Evolutionary conservation across 1,140 invertebrate species (phyloP).

Genomic region (Brachionus sp.): DNA sequence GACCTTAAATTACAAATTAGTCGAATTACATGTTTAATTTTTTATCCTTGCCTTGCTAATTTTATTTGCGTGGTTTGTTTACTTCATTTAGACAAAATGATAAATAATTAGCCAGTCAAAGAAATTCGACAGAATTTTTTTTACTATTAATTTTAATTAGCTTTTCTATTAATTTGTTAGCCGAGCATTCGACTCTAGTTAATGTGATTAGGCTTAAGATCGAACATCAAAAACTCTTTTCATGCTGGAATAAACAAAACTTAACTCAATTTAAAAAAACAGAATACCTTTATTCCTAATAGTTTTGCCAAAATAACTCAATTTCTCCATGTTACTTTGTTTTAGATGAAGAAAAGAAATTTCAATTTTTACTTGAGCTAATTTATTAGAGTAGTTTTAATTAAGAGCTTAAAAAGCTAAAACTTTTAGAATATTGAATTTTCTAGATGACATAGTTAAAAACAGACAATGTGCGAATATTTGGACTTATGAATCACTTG

Average conservation of each 20-base stretch:
- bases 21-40: not conserved
- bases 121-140: no score
- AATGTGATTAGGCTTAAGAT: not conserved
- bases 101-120: not conserved
- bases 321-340: not conserved
- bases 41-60: not conserved
- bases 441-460: not conserved
- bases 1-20: constrained; percentile 6
- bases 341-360: not conserved
- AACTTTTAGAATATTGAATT: not conserved
- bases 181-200: not conserved
- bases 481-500: not conserved
- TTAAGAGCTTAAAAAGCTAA: no score
- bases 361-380: no score
- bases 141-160: no score
- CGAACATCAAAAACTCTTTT: not conserved
- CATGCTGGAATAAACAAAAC: not conserved
- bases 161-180: not conserved
- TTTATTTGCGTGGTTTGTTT: not conserved
- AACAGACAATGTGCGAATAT: not conserved
- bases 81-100: not conserved
- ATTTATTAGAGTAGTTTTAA: no score
- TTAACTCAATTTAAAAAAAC: no score
- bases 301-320: no score
- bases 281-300: no score